A percentile compares a stretch with the other conserved stretches of the same genome.
phyloP scores from a whole-genome alignment of 35 echinoderm and acorn worm species.

The Ophioderma brevispina region DNA sequence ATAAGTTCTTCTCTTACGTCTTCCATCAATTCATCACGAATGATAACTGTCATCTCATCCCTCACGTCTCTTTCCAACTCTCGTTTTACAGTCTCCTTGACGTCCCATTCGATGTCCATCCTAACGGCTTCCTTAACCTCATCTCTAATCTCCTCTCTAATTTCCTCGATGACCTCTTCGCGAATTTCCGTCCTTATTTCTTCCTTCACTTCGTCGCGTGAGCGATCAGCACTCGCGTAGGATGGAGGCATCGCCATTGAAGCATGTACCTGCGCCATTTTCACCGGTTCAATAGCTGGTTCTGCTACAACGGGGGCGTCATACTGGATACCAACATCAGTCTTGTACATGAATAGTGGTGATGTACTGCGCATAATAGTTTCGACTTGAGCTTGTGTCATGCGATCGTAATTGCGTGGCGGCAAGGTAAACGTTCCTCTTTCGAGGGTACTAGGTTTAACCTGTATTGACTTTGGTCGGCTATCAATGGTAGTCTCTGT shows the following conservation, averaged over 20 bases:
- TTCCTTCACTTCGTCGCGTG: neutral
- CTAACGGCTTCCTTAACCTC: slow-evolving; percentile 35
- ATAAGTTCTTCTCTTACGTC: slow-evolving; percentile 45
- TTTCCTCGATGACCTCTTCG: slow-evolving; percentile 18
- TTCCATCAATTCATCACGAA: slow-evolving; percentile 41
- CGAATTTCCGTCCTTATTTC: slow-evolving; percentile 24
- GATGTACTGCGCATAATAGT: slow-evolving; percentile 26
- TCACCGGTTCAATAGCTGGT: neutral
- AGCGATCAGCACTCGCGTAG: neutral
- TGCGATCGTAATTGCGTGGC: slow-evolving; percentile 7
- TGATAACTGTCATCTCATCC: slow-evolving; percentile 25
- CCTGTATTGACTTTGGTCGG: slow-evolving; percentile 24
- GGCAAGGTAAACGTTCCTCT: slow-evolving; percentile 23
- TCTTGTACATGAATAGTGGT: slow-evolving; percentile 17
- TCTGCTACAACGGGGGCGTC: neutral
- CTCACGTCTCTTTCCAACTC: neutral
- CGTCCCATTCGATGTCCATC: slow-evolving; percentile 32
- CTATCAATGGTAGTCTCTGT: neutral
- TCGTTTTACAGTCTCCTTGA: slow-evolving; percentile 13
- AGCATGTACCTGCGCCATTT: slow-evolving; percentile 13
- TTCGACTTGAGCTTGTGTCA: slow-evolving; percentile 10
- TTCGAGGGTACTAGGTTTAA: slow-evolving; percentile 30
- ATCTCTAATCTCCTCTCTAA: slow-evolving; percentile 26
- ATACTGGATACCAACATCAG: slow-evolving; percentile 2
- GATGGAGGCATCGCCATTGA: neutral